Evolutionary conservation across 2,797 vertebrate genomes (phyloP).

Genomic region (Crypturellus tataupa): DNA sequence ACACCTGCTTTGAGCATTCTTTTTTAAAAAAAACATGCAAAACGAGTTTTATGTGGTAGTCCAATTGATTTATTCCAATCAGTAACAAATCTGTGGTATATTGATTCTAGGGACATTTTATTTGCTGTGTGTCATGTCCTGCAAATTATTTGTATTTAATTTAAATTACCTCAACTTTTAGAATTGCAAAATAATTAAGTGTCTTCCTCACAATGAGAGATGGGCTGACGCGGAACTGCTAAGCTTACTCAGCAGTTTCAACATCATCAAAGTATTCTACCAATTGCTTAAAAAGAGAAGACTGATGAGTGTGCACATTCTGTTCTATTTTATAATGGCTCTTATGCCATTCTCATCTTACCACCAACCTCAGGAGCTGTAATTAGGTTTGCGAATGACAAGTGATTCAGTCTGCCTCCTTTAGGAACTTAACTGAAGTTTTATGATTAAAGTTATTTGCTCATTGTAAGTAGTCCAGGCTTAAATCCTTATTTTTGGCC

Average conservation of each 20-base stretch:
- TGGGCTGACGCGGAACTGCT: neutral
- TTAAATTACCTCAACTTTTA: constrained; percentile 70
- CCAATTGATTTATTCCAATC: constrained; percentile 57
- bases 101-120: constrained; percentile 54
- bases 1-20: neutral
- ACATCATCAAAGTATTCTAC: constrained; percentile 3
- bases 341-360: neutral
- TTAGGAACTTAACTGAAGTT: neutral
- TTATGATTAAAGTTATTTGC: neutral
- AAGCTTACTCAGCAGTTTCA: constrained; percentile 39
- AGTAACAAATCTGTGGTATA: constrained; percentile 37
- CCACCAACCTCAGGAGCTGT: neutral
- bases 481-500: neutral
- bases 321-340: neutral
- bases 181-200: constrained; percentile 64
- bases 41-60: constrained; percentile 33
- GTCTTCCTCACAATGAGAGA: constrained; percentile 27
- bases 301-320: neutral
- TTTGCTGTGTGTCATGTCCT: constrained; percentile 44
- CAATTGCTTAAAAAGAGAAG: constrained; percentile 30
- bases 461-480: neutral
- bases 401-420: neutral
- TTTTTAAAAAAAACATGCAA: constrained; percentile 34
- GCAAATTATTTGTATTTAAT: constrained; percentile 67
- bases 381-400: constrained; percentile 24